These are phyloP conservation scores for Drosophila testacea DNA, from an alignment of 2,888 invertebrate genomes.

Conservation along the genomic window DNA sequence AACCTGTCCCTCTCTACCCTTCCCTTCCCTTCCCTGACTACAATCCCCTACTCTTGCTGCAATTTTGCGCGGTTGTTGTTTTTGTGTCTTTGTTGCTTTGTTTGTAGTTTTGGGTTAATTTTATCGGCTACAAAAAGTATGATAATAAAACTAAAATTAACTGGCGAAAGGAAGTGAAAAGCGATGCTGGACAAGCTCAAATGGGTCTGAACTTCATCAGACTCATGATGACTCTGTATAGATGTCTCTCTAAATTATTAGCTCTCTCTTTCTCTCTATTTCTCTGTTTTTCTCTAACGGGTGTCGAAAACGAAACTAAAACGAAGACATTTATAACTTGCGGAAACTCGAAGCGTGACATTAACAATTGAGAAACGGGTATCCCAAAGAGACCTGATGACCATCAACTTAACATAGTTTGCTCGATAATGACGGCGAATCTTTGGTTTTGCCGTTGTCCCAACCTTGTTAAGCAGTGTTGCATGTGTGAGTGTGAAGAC, in stretches of 20 bases:
- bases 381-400: slow-evolving; percentile 19
- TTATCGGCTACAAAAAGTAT: slow-evolving; percentile 43
- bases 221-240: slow-evolving; percentile 16
- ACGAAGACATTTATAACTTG: slow-evolving; percentile 49
- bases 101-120: slow-evolving; percentile 47
- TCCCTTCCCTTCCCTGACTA: background rate
- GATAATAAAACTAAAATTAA: slow-evolving; percentile 59
- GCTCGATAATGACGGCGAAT: slow-evolving; percentile 41
- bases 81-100: slow-evolving; percentile 2
- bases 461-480: slow-evolving; percentile 1
- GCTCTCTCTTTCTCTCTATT: background rate
- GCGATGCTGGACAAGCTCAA: slow-evolving; percentile 30
- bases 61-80: slow-evolving; percentile 47
- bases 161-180: slow-evolving; percentile 76
- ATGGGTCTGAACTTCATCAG: slow-evolving; percentile 7
- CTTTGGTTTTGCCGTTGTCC: slow-evolving; percentile 18
- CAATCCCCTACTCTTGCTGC: slow-evolving; percentile 17
- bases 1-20: background rate
- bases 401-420: slow-evolving; percentile 31
- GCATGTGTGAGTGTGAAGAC: slow-evolving; percentile 4
- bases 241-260: background rate
- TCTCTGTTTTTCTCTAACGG: slow-evolving; percentile 8
- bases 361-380: slow-evolving; percentile 28
- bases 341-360: slow-evolving; percentile 69
- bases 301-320: slow-evolving; percentile 53